A percentile compares a stretch with the other conserved stretches of the same genome.
Evolutionary conservation across 2,113 vertebrate species (phyloP).

Genomic region (Pteropus alecto): DNA sequence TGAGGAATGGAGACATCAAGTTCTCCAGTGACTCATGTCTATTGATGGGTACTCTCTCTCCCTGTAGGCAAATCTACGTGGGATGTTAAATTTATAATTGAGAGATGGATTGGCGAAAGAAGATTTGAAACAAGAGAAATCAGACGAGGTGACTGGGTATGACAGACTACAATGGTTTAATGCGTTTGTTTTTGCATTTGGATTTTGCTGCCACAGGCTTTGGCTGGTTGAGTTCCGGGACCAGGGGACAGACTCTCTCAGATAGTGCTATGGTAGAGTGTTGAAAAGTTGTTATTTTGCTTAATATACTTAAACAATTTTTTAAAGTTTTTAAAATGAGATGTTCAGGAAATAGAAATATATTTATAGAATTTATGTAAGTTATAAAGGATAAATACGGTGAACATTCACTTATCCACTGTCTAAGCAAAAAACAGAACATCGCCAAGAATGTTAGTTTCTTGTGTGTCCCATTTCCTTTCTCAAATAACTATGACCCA

Average conservation of each 20-base stretch:
- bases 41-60: background rate
- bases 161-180: background rate
- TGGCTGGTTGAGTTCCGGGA: background rate
- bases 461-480: background rate
- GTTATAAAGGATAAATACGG: background rate
- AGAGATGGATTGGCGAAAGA: background rate
- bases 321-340: background rate
- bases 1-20: background rate
- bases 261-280: too few relatives aligned
- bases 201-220: background rate
- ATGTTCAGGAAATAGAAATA: background rate
- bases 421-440: background rate
- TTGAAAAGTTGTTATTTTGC: background rate
- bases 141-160: background rate
- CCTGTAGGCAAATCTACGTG: constrained; percentile 5
- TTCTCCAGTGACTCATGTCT: constrained; percentile 42
- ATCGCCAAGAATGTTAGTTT: background rate
- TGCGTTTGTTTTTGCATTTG: background rate
- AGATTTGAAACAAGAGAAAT: constrained; percentile 27
- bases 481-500: background rate
- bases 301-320: background rate
- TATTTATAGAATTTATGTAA: background rate
- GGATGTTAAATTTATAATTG: constrained; percentile 48
- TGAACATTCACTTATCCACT: background rate
- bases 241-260: background rate